Conservation (phyloP, 2,888 invertebrate genomes). For the Trimorus sp. region DNA sequence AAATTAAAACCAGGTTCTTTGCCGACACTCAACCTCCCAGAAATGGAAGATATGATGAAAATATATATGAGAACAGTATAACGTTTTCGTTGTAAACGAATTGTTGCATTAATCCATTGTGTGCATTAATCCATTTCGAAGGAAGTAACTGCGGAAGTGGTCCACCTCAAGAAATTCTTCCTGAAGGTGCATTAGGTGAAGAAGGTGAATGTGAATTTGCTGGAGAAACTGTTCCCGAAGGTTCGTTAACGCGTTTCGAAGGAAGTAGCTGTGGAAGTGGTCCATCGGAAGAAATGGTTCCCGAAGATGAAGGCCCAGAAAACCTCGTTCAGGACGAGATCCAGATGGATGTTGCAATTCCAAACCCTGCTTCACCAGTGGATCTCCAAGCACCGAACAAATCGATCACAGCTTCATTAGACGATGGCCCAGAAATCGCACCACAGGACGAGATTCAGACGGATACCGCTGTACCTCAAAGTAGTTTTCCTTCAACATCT, state of each 20-base stretch:
- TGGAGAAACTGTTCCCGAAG: slow-evolving; percentile 1
- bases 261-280: background rate
- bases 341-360: background rate
- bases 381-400: slow-evolving; percentile 1
- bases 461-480: background rate
- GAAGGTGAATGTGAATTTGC: too few relatives aligned
- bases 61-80: background rate
- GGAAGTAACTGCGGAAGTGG: slow-evolving; percentile 1
- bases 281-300: background rate
- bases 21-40: background rate
- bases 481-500: background rate
- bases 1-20: background rate
- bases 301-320: background rate
- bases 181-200: background rate
- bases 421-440: background rate
- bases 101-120: background rate
- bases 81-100: background rate
- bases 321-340: background rate
- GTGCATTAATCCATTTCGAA: slow-evolving; percentile 1
- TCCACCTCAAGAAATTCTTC: background rate
- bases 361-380: slow-evolving; percentile 4
- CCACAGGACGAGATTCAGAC: slow-evolving; percentile 1
- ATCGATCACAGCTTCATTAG: slow-evolving; percentile 1
- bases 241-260: background rate
- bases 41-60: background rate